Base-by-base conservation (phyloP, 92 coral and sea anemone species). In the Blastomussa wellsi region DNA sequence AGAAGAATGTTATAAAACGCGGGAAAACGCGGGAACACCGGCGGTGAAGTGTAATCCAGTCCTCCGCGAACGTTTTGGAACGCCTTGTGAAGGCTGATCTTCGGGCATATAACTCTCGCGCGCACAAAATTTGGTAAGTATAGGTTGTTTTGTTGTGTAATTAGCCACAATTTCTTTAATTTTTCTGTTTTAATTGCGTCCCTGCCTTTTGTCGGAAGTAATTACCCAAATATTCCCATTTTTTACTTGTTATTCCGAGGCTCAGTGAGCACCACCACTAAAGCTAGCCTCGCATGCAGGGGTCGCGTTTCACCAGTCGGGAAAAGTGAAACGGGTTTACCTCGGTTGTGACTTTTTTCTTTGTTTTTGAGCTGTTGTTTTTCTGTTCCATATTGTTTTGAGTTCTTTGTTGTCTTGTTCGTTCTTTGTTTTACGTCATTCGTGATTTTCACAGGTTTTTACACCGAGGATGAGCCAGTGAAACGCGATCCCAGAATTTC, bases 1-100 rank as follows among this genome's bases (percentile, higher is more conserved):
- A 38, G 36, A n/a, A n/a, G 49, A 44, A 44, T 44, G 49, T 44
- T 44, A 3, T 44, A 44, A 44, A 44, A 33, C 38, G 38, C 73
- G 73, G 73, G 38, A 68, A 5, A 6, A 0, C 0, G 42, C 42
- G 10, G 1, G 14, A n/a, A 1, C 74, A 19, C 16, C n/a, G 19
- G n/a, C n/a, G n/a, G n/a, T n/a, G n/a, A 70, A 3, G 37, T 17
- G 6, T 36, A 13, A 36, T 35, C 75, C 75, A 70, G 44, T 70
- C 75, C 47, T 36, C 75, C 75, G 44, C 29, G 75, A 33, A 37
- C 75, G 44, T 26, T 62, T 62, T 26, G 17, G 68, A 62, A 62
- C 68, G 68, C 68, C 68, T 62, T 9, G 35, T 19, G 22, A 39
- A 38, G 48, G 74, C 19, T 70, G 74, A 16, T 36, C 74, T 6